Percentiles rank a stretch among this genome's conserved stretches.
These are phyloP conservation scores for Dasypolia templi DNA, from an alignment of 2,888 invertebrate species.

Conservation along the genomic window DNA sequence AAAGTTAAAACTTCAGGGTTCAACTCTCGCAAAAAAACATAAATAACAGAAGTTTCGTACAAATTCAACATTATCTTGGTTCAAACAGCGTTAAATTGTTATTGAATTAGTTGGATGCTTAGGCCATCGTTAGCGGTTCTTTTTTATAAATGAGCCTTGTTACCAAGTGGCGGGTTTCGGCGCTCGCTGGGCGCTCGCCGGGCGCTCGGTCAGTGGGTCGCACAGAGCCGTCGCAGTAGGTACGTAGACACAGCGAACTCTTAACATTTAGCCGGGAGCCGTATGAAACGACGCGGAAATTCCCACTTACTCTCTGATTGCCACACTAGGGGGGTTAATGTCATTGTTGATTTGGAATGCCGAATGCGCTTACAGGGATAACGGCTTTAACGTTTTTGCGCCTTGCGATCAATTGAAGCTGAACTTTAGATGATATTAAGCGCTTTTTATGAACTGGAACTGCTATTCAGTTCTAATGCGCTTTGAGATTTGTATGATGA, in stretches of 20 bases:
- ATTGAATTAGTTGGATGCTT: conserved; percentile 54
- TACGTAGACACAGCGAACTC: conserved; percentile 78
- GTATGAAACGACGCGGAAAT: conserved; percentile 89
- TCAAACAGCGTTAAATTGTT: conserved; percentile 55
- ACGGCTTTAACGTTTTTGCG: conserved; percentile 74
- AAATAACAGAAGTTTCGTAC: conserved; percentile 53
- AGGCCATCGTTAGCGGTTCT: conserved; percentile 38
- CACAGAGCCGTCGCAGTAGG: conserved; percentile 53
- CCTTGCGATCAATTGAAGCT: conserved; percentile 68
- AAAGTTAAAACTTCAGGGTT: conserved; percentile 55
- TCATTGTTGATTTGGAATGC: conserved; percentile 88
- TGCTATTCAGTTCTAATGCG: conserved; percentile 43
- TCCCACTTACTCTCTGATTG: conserved; percentile 89
- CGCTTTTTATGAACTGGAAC: conserved; percentile 60
- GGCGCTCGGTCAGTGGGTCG: conserved; percentile 55
- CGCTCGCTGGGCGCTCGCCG: conserved; percentile 43
- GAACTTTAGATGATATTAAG: conserved; percentile 68
- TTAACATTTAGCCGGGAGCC: conserved; percentile 88
- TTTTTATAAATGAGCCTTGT: conserved; percentile 45
- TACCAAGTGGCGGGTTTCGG: conserved; percentile 39
- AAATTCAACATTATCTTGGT: conserved; percentile 37
- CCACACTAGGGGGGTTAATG: conserved; percentile 89
- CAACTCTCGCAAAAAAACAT: conserved; percentile 48
- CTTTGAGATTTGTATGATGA: conserved; percentile 28
- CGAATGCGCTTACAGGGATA: conserved; percentile 85